phyloP scores from a whole-genome alignment of 1,140 invertebrate species.

The Lepidurus packardi region DNA sequence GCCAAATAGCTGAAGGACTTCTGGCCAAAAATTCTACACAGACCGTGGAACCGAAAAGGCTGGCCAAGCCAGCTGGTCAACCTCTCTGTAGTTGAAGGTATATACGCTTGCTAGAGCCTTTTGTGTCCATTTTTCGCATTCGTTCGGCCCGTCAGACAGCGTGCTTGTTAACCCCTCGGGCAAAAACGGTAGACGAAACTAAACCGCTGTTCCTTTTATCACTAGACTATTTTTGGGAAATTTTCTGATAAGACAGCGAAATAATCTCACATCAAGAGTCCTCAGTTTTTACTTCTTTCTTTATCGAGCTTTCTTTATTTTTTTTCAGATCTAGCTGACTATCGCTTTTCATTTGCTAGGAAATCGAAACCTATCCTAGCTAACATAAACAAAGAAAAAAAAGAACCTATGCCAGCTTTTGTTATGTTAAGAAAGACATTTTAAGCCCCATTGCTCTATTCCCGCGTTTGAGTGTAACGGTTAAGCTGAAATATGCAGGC shows the following conservation, averaged over 20 bases:
- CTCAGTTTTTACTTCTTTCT: too few species aligned
- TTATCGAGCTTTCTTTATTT: too few species aligned
- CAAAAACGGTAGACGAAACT: background rate
- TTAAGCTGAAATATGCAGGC: background rate
- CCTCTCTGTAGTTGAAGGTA: background rate
- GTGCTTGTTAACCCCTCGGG: background rate
- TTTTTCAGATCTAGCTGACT: too few species aligned
- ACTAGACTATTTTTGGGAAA: background rate
- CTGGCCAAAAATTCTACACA: constrained; percentile 1
- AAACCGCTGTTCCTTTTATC: background rate
- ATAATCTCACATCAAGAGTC: too few species aligned
- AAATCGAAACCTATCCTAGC: too few species aligned
- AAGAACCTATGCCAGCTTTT: too few species aligned
- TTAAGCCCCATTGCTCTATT: too few species aligned
- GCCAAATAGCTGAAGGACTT: constrained; percentile 1
- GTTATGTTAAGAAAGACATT: too few species aligned
- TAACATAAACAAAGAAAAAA: too few species aligned
- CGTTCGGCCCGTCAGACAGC: constrained; percentile 4
- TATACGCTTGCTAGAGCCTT: background rate
- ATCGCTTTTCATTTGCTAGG: background rate
- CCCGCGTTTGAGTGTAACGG: too few species aligned
- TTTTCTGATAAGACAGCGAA: background rate
- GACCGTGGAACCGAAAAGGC: background rate
- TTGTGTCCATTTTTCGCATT: constrained; percentile 15
- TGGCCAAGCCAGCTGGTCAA: background rate